A percentile compares a stretch with the other conserved stretches of the same genome.
phyloP scores from a whole-genome alignment of 2,113 vertebrate species.

The Indicator maculatus region DNA sequence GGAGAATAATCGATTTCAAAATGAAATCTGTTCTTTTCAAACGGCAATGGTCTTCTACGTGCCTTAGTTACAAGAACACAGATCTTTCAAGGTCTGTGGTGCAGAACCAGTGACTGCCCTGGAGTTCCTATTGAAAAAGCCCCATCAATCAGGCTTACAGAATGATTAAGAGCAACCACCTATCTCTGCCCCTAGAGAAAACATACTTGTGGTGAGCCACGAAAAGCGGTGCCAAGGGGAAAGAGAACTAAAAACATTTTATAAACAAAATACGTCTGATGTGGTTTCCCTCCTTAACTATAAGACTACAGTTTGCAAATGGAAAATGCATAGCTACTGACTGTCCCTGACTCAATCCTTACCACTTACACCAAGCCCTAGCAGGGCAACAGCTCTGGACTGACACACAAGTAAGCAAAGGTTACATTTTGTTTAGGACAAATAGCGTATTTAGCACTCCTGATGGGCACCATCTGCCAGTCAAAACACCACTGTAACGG shows the following conservation, averaged over 20 bases:
- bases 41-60: not conserved
- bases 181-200: not conserved
- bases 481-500: accelerated
- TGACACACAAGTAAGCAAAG: not conserved
- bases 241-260: not conserved
- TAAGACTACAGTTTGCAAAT: not conserved
- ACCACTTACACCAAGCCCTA: not conserved
- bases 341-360: not conserved
- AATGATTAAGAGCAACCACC: not conserved
- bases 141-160: not conserved
- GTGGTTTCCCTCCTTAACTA: not conserved
- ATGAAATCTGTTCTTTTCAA: not conserved
- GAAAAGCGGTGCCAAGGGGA: not conserved
- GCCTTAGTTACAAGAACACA: not conserved
- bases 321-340: not conserved
- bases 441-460: not conserved
- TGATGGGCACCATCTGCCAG: accelerated
- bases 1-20: not conserved
- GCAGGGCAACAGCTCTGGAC: not conserved
- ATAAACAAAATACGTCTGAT: not conserved
- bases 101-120: accelerated
- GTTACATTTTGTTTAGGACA: not conserved
- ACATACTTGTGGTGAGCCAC: not conserved
- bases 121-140: not conserved
- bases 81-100: not conserved